Evolutionary conservation across 1,140 invertebrate species (phyloP).

Genomic region (Euwallacea fornicatus): DNA sequence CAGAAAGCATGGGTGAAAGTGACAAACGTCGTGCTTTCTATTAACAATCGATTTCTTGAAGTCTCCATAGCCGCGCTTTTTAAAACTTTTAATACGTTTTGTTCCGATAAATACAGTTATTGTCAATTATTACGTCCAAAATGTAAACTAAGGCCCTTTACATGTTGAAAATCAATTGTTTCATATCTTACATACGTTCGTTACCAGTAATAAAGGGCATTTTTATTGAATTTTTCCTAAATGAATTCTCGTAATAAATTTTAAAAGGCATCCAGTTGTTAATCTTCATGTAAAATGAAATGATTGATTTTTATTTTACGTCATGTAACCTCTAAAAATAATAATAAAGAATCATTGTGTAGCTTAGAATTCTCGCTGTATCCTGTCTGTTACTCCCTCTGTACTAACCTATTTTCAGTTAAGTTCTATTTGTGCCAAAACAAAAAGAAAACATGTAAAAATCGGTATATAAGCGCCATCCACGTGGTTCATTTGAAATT

Average conservation of each 20-base stretch:
- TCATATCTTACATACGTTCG: background rate
- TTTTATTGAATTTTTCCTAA: too few species aligned
- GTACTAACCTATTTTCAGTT: constrained; percentile 12
- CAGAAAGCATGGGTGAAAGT: constrained; percentile 8
- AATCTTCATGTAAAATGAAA: constrained; percentile 12
- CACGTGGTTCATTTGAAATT: constrained; percentile 8
- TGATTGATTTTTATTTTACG: constrained; percentile 32
- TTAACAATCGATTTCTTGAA: background rate
- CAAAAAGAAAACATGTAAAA: constrained; percentile 17
- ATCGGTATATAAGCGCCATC: too few species aligned
- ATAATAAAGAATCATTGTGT: constrained; percentile 39
- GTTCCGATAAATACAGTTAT: constrained; percentile 34
- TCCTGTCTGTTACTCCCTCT: constrained; percentile 33
- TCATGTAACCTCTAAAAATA: constrained; percentile 24
- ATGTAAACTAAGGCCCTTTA: constrained; percentile 41
- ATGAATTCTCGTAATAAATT: too few species aligned
- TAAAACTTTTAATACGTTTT: background rate
- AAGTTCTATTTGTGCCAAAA: constrained; percentile 36
- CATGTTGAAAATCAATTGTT: constrained; percentile 40
- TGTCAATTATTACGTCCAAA: constrained; percentile 52
- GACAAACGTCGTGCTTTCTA: background rate
- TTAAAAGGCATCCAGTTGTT: background rate
- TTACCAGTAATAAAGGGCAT: too few species aligned
- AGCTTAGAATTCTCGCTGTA: constrained; percentile 46
- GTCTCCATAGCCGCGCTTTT: constrained; percentile 13